phyloP scores from a whole-genome alignment of 2,888 invertebrate genomes.

The Apotomis betuletana region DNA sequence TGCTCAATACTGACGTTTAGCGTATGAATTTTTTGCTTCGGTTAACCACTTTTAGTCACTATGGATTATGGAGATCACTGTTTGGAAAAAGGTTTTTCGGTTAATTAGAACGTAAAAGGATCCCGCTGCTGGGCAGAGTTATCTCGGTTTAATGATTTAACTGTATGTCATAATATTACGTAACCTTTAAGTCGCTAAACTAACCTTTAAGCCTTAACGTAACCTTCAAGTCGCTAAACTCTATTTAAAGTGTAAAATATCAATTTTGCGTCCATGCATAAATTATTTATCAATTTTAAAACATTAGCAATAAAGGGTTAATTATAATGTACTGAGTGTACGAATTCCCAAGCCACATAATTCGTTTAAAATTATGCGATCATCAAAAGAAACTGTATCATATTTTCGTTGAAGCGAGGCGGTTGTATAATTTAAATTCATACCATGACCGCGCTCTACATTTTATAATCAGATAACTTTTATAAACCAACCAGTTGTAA shows the following conservation, averaged over 20 bases:
- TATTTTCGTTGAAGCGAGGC: conserved; percentile 15
- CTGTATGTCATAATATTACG: too few species aligned
- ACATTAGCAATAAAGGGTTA: conserved; percentile 7
- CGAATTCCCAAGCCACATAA: conserved; percentile 7
- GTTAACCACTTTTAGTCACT: too few species aligned
- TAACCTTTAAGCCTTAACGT: too few species aligned
- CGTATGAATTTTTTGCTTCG: background rate
- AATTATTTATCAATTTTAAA: background rate
- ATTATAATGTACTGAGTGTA: background rate
- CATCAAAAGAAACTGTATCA: conserved; percentile 29
- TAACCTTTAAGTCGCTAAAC: too few species aligned
- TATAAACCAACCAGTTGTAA: conserved; percentile 13
- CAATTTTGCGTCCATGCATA: too few species aligned
- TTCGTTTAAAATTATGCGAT: conserved; percentile 22
- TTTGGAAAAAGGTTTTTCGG: too few species aligned
- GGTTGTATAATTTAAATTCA: conserved; percentile 28
- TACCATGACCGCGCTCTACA: conserved; percentile 34
- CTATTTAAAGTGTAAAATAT: too few species aligned
- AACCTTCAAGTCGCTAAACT: too few species aligned
- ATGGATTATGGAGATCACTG: too few species aligned
- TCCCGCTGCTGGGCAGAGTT: too few species aligned
- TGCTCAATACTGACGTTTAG: background rate
- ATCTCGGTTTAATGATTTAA: too few species aligned
- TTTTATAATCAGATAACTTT: conserved; percentile 39
- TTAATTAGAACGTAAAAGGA: too few species aligned